A percentile compares a stretch with the other conserved stretches of the same genome.
These are phyloP conservation scores for Neodiprion pinetum DNA, from an alignment of 1,140 invertebrate genomes.

Conservation along the genomic window DNA sequence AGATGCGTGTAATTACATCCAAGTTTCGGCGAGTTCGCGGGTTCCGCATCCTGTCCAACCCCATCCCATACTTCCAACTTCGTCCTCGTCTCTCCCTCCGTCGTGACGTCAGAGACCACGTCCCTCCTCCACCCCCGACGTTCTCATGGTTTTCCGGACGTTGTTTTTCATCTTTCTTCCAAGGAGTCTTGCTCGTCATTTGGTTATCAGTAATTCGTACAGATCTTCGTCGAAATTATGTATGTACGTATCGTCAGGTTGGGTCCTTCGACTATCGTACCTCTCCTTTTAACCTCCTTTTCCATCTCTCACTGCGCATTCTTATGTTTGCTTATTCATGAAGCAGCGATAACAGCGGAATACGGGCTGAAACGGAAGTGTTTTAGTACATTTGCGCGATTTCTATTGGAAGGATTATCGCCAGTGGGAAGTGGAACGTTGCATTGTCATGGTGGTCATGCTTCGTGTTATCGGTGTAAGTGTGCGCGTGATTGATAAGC, in stretches of 20 bases:
- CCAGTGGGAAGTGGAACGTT: too few relatives aligned
- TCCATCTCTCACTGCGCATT: constrained; percentile 11
- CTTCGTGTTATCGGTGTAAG: too few relatives aligned
- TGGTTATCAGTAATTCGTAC: too few relatives aligned
- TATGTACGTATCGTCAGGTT: too few relatives aligned
- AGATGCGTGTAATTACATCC: constrained; percentile 50
- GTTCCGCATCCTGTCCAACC: background rate
- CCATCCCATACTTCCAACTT: background rate
- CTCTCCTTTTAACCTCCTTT: constrained; percentile 35
- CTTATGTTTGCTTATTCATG: background rate
- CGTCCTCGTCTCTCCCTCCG: constrained; percentile 17
- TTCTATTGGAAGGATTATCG: too few relatives aligned
- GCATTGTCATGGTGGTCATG: too few relatives aligned
- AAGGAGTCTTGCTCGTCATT: constrained; percentile 34
- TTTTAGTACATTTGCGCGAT: too few relatives aligned
- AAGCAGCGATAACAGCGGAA: background rate
- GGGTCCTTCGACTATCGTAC: too few relatives aligned
- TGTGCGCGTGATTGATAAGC: too few relatives aligned
- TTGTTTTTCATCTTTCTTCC: constrained; percentile 36
- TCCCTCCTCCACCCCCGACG: background rate
- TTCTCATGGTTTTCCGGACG: constrained; percentile 24
- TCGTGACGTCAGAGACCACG: background rate
- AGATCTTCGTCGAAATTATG: too few relatives aligned
- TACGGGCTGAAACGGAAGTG: too few relatives aligned
- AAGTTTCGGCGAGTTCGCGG: constrained; percentile 41